Percentiles rank a stretch among this genome's conserved stretches.
Evolutionary conservation across 1,140 invertebrate species (phyloP).

Genomic region (Drosophila arizonae): DNA sequence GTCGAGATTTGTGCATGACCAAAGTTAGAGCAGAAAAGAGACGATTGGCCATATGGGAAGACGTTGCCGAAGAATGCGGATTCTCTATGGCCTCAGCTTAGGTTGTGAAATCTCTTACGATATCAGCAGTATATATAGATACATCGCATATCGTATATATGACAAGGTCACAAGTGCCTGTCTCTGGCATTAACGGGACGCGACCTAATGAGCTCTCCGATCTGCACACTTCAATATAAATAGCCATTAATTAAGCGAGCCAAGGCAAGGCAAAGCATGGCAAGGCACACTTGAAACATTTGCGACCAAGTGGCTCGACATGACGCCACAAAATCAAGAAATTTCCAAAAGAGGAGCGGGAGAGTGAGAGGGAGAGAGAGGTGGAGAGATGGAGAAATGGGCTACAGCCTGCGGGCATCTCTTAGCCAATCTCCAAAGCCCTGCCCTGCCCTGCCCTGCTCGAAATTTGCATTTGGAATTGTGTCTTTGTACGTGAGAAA

Average conservation of each 20-base stretch:
- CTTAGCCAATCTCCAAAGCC: background rate
- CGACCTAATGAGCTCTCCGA: slow-evolving; percentile 14
- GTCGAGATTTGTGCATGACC: slow-evolving; percentile 67
- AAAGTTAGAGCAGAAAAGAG: slow-evolving; percentile 39
- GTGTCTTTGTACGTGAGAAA: slow-evolving; percentile 64
- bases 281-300: slow-evolving; percentile 18
- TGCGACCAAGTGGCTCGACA: slow-evolving; percentile 14
- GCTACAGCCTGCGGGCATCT: slow-evolving; percentile 19
- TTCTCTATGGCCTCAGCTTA: slow-evolving; percentile 13
- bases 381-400: too few species aligned
- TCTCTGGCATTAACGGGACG: slow-evolving; percentile 28
- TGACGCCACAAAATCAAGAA: slow-evolving; percentile 25
- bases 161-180: slow-evolving; percentile 47
- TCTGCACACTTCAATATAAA: slow-evolving; percentile 22
- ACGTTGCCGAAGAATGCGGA: slow-evolving; percentile 49
- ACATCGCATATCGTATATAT: slow-evolving; percentile 5
- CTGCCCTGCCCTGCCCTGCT: background rate
- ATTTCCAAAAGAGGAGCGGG: too few species aligned
- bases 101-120: slow-evolving; percentile 30
- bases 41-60: background rate
- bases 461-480: slow-evolving; percentile 57
- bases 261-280: background rate
- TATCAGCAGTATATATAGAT: background rate
- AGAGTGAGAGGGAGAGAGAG: too few species aligned
- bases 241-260: slow-evolving; percentile 41